Conservation (phyloP, 2,113 vertebrate species). For the Oryzias celebensis region DNA sequence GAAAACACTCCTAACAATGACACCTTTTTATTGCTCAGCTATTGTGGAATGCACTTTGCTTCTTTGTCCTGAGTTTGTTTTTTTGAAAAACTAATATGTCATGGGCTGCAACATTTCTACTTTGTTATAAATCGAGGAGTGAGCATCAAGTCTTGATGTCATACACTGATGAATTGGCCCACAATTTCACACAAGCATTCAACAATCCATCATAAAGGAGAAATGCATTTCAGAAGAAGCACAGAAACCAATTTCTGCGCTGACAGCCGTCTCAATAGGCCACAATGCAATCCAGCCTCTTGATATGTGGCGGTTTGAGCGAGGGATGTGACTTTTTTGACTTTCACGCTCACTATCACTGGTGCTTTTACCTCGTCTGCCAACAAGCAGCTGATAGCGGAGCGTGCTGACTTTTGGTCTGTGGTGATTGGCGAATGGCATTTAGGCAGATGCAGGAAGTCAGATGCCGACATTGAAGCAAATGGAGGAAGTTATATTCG, state of each 20-base stretch:
- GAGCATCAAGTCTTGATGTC: conserved; percentile 51
- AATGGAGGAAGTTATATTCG: conserved; percentile 30
- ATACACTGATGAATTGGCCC: conserved; percentile 43
- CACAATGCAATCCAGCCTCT: conserved; percentile 43
- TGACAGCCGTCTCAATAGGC: conserved; percentile 48
- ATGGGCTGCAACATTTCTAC: conserved; percentile 35
- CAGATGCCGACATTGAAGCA: conserved; percentile 26
- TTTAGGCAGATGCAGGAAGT: conserved; percentile 38
- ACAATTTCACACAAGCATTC: conserved; percentile 47
- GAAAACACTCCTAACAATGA: neutral
- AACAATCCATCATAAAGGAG: conserved; percentile 53
- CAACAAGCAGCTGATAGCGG: neutral
- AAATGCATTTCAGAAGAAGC: conserved; percentile 57
- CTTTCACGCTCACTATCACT: conserved; percentile 14
- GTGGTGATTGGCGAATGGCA: conserved; percentile 28
- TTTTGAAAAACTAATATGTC: conserved; percentile 29
- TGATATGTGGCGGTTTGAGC: conserved; percentile 29
- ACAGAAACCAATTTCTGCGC: conserved; percentile 50
- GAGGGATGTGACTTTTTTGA: conserved; percentile 29
- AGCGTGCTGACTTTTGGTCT: conserved; percentile 8
- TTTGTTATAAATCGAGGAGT: conserved; percentile 31
- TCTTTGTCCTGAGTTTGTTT: conserved; percentile 10
- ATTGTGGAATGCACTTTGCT: neutral
- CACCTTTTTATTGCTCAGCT: neutral
- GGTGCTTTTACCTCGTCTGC: neutral